Conservation (phyloP, 2,888 invertebrate species). For the Ophioninae sp. region DNA sequence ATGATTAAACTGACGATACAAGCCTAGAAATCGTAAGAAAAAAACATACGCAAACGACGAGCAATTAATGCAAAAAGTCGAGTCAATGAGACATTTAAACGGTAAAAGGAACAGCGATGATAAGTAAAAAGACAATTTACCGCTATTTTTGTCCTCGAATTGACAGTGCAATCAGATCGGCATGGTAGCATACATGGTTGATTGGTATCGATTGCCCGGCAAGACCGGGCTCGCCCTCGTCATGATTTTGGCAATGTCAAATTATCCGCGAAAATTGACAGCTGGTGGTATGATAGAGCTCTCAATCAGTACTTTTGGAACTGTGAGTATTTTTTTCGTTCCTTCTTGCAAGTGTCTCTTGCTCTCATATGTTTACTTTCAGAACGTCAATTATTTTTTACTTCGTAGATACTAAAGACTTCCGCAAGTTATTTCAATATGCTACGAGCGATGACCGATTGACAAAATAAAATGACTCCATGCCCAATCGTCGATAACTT, state of each 20-base stretch:
- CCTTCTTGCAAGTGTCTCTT: not conserved
- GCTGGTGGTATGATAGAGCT: not conserved
- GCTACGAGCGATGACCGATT: not conserved
- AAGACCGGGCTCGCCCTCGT: conserved; percentile 47
- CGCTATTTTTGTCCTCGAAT: not conserved
- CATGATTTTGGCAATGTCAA: not conserved
- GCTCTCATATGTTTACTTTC: not conserved
- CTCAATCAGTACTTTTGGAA: not conserved
- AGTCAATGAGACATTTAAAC: not conserved
- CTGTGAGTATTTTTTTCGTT: not conserved
- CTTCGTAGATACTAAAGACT: not conserved
- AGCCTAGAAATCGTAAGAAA: too few relatives aligned
- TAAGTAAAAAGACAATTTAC: not conserved
- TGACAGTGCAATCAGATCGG: not conserved
- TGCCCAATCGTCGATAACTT: not conserved
- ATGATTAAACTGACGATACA: too few relatives aligned
- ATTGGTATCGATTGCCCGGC: conserved; percentile 66
- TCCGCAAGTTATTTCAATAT: not conserved
- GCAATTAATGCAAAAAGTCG: not conserved
- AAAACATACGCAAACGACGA: too few relatives aligned
- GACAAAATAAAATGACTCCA: not conserved
- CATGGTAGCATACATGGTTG: not conserved
- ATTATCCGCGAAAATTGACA: not conserved
- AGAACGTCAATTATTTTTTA: not conserved
- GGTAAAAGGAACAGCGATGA: not conserved